phyloP scores from a whole-genome alignment of 2,113 vertebrate genomes.

The Takifugu bimaculatus region DNA sequence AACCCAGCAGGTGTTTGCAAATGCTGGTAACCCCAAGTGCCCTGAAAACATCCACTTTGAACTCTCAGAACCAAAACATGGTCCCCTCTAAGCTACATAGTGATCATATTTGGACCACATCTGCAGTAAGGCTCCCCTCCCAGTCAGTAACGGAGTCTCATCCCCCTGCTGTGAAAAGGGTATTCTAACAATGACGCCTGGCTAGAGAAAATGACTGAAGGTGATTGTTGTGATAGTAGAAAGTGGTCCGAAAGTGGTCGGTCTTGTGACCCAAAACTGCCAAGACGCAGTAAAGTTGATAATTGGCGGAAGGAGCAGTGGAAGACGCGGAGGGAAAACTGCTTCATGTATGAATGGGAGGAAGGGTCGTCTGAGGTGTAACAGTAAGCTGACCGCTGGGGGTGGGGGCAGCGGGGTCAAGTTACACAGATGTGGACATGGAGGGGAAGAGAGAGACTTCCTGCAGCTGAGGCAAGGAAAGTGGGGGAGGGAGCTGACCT shows the following conservation, averaged over 20 bases:
- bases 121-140: too few relatives aligned
- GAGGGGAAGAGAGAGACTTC: conserved; percentile 32
- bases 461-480: conserved; percentile 33
- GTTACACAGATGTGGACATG: conserved; percentile 48
- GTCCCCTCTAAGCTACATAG: background rate
- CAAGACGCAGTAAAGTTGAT: too few relatives aligned
- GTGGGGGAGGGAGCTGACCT: conserved; percentile 24
- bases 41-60: conserved; percentile 40
- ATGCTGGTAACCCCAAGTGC: conserved; percentile 42
- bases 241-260: too few relatives aligned
- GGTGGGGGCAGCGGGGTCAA: conserved; percentile 19
- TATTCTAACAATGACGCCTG: too few relatives aligned
- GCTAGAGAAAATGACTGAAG: too few relatives aligned
- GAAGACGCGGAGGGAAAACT: too few relatives aligned
- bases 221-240: too few relatives aligned
- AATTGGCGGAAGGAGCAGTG: too few relatives aligned
- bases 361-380: conserved; percentile 36
- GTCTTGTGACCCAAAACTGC: too few relatives aligned
- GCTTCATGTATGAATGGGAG: conserved; percentile 12
- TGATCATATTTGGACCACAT: too few relatives aligned
- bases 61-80: conserved; percentile 36
- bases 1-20: conserved; percentile 72
- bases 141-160: too few relatives aligned
- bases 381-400: conserved; percentile 21
- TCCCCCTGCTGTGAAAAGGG: too few relatives aligned